Evolutionary conservation across 2,888 invertebrate genomes (phyloP), one percentile per base, ranked within the genome.

Genomic region (Hydroisotoma schaefferi): DNA sequence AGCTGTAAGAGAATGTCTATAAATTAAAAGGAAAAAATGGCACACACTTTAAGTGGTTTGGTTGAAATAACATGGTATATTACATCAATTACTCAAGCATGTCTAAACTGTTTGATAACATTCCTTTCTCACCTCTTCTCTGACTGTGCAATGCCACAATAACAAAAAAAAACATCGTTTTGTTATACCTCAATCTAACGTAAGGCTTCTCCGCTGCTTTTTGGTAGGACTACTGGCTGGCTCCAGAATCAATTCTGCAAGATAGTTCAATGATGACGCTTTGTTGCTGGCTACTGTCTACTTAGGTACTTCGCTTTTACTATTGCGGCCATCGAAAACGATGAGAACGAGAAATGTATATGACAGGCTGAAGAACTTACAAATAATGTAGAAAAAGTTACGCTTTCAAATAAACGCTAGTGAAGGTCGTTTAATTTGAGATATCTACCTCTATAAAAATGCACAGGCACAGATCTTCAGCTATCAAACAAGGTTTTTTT

Each of bases 41-140:
- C 52, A 52, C 38, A 46, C 25, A 49, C 44, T 29, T 55, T 37
- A 57, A 55, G 55, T 60, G 58, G 59, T 66, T 46, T 57, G 55
- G 60, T 66, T 63, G 62, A 66, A 62, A 62, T 62, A 57, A 58
- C 60, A 63, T 57, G 63, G 56, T 63, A 63, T 63, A 66, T 63
- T 66, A 60, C 56, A 53, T 53, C 43, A 53, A 53, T 53, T 53
- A 53, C 53, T 53, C 53, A 53, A 53, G 53, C 43, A 25, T 48
- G 5, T 18, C 48, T 48, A n/a, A 48, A 28, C 18, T n/a, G 54
- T 57, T 51, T 61, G 53, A 56, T 58, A 51, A 59, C 59, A 61
- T 61, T 60, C 62, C 58, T 53, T 56, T 55, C 58, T 63, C 60
- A 58, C 60, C 44, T 60, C 48, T 37, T 20, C 4, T 18, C 29